Conservation (phyloP, 2,888 invertebrate species). For the Calephelis perditalis region DNA sequence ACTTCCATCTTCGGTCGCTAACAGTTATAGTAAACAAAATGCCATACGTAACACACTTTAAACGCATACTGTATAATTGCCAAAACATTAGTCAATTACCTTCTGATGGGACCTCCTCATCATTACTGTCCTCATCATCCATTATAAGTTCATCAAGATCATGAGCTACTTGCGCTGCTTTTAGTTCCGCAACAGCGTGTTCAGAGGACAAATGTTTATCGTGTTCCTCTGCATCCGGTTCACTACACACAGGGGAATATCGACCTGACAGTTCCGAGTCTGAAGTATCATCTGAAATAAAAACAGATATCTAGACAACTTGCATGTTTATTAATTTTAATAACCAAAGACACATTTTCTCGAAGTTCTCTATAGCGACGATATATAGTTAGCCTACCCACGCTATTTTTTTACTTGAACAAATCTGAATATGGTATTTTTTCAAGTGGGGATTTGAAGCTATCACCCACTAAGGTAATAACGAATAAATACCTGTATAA, state of each 20-base stretch:
- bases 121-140: conserved; percentile 54
- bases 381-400: too few species aligned
- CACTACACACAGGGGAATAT: conserved; percentile 83
- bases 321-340: background rate
- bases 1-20: too few species aligned
- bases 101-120: conserved; percentile 45
- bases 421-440: too few species aligned
- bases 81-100: conserved; percentile 34
- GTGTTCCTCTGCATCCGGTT: conserved; percentile 45
- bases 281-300: conserved; percentile 49
- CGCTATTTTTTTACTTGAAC: too few species aligned
- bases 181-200: conserved; percentile 35
- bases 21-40: too few species aligned
- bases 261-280: conserved; percentile 78
- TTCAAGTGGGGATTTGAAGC: too few species aligned
- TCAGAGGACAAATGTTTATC: conserved; percentile 21
- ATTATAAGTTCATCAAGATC: conserved; percentile 64
- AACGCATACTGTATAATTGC: too few species aligned
- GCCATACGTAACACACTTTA: too few species aligned
- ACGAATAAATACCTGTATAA: too few species aligned
- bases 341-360: too few species aligned
- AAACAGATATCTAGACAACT: background rate
- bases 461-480: too few species aligned
- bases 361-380: too few species aligned
- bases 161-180: conserved; percentile 55